Base-by-base conservation (phyloP, 2,113 vertebrate genomes). In the Cepphus grylle region DNA sequence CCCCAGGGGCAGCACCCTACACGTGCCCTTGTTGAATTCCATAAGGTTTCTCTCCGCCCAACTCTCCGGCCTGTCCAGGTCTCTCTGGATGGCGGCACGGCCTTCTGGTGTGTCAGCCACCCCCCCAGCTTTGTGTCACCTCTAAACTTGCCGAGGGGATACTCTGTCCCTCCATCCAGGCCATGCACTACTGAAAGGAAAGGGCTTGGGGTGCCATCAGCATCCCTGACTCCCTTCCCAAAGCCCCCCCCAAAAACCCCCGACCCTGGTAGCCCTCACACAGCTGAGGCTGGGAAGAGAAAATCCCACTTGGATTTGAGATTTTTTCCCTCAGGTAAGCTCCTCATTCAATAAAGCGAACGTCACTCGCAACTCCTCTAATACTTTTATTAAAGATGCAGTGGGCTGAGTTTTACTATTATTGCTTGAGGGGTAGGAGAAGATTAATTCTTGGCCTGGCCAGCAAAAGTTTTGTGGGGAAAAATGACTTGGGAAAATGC, bases 271-370 rank as follows among this genome's bases (percentile, higher is more conserved):
- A 93, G 85, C 40, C 52, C 81, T 8, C 6, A 55, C 89, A 65
- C 73, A 84, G 83, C 30, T 49, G 86, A 42, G 5, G 23, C 36
- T 6, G 3, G 92, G 78, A 86, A 93, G 62, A 93, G 71, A 89
- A 98, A 98, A 98, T 96, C 97, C 96, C 84, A 27, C 86, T 20
- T 29, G 95, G 97, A 97, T 97, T 97, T 96, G 91, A 93, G 86
- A 88, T 94, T 94, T 92, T 97, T 94, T 34, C 88, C 92, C 67
- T 59, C 36, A 80, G 89, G 74, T 94, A 93, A 96, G 38, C 95
- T 96, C 84, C 88, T 86, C 67, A 76, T 73, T 93, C 95, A 94
- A 88, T 58, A 80, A 97, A 94, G 76, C 3, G 17, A 96, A 86
- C 6, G 18, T 62, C 91, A 36, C 71, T 88, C 70, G 52, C 47